phyloP scores from a whole-genome alignment of 2,113 vertebrate genomes.

The Cyprinodon tularosa region DNA sequence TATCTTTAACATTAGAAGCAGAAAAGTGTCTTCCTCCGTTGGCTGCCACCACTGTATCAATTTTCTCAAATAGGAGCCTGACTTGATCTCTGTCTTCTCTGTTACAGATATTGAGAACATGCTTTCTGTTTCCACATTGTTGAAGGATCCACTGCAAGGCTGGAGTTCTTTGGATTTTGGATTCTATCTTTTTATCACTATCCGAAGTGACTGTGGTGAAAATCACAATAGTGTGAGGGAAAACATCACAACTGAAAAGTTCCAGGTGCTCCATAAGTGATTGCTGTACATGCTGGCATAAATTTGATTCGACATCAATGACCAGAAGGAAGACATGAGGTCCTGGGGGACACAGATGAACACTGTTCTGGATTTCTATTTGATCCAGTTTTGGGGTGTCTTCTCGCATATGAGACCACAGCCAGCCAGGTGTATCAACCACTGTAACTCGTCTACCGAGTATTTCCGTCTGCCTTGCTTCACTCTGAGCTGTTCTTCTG shows the following conservation, averaged over 20 bases:
- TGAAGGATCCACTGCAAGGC: slow-evolving; percentile 19
- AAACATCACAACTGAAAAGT: not conserved
- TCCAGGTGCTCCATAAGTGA: not conserved
- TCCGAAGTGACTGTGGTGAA: not conserved
- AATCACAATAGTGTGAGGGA: slow-evolving; percentile 12
- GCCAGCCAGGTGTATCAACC: slow-evolving; percentile 25
- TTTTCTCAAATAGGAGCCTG: not conserved
- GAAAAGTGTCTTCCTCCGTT: rapidly evolving
- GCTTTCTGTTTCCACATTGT: slow-evolving; percentile 21
- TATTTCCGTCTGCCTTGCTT: not conserved
- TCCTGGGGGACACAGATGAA: slow-evolving; percentile 21
- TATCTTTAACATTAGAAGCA: not conserved
- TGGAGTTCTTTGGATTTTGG: not conserved
- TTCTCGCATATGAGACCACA: not conserved
- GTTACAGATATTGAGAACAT: not conserved
- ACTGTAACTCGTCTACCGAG: slow-evolving; percentile 13
- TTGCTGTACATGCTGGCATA: rapidly evolving
- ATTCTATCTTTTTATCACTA: not conserved
- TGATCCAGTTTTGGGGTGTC: slow-evolving; percentile 22
- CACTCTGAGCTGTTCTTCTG: slow-evolving; percentile 27
- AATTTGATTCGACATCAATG: not conserved
- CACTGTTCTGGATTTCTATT: slow-evolving; percentile 30
- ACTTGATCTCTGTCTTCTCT: slow-evolving; percentile 1
- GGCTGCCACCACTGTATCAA: rapidly evolving
- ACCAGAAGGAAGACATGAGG: slow-evolving; percentile 25